A percentile compares a stretch with the other conserved stretches of the same genome.
Conservation (phyloP, 2,113 vertebrate genomes). For the Phainopepla nitens region DNA sequence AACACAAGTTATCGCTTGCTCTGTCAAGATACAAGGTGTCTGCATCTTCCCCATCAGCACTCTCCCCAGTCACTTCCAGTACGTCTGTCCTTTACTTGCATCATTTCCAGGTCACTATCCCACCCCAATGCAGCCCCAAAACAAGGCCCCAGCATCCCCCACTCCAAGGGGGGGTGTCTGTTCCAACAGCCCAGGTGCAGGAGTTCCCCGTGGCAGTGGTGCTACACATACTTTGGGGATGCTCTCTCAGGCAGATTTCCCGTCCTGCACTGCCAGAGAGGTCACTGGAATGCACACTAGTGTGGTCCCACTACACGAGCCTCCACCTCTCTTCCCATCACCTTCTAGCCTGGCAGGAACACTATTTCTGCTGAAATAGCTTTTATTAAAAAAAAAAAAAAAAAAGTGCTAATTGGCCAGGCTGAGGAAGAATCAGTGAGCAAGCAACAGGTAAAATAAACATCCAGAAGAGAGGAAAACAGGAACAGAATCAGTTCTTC, state of each 20-base stretch:
- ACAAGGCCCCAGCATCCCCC: neutral
- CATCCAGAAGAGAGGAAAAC: neutral
- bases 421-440: neutral
- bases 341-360: neutral
- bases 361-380: neutral
- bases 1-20: neutral
- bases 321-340: neutral
- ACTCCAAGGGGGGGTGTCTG: neutral
- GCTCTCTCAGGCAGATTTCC: neutral
- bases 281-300: neutral
- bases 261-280: fast-evolving
- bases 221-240: neutral
- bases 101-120: neutral
- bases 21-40: neutral
- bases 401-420: neutral
- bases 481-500: neutral
- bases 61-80: neutral
- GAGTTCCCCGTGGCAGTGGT: fast-evolving
- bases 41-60: neutral
- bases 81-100: neutral
- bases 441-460: neutral
- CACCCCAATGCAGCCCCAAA: fast-evolving
- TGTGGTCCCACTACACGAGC: neutral
- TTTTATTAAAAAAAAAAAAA: neutral
- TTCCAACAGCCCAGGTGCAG: neutral